Base-by-base conservation (phyloP, 2,113 vertebrate genomes). In the Brienomyrus longianalis region DNA sequence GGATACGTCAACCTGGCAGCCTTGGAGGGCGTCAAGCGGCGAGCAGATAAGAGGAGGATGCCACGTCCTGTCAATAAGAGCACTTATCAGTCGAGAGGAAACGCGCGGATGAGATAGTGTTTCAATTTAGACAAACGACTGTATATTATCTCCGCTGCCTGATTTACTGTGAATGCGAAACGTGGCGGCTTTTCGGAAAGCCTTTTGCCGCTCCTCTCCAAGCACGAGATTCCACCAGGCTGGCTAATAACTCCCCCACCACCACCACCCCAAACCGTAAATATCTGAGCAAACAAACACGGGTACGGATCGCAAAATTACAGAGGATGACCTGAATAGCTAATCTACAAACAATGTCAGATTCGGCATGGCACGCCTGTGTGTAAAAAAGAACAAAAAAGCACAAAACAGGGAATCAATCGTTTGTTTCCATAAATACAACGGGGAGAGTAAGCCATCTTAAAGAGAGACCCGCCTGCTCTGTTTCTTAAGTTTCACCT, bases 301-400 rank as follows among this genome's bases (percentile, higher is more conserved):
- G 94, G 94, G 94, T 94, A 92, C 90, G 93, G 95, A 96, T 96
- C 94, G 95, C 94, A 95, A 95, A 95, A 95, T 95, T 95, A 95
- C 93, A 92, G 95, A 92, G 93, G 94, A 94, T 96, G 96, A 96
- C 95, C 94, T 95, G 95, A 95, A 96, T 96, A 94, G 94, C 93
- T 95, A 95, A 96, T 96, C 96, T 95, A 95, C 95, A 96, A 93
- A 96, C 95, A 96, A 96, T 96, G 90, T 93, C 91, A 59, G 59
- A 91, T 90, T 93, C 93, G 93, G 94, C 93, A 94, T 93, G 93
- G 94, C 93, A 94, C 90, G 92, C 93, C 94, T 94, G 94, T 95
- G 94, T 91, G 39, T 21, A 90, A 4, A 66, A 51, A 70, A 74
- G 17, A 91, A 74, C 48, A 86, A 90, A 35, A 39, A 5, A 31